Conservation (phyloP, 1,140 invertebrate species). For the Cylas formicarius region DNA sequence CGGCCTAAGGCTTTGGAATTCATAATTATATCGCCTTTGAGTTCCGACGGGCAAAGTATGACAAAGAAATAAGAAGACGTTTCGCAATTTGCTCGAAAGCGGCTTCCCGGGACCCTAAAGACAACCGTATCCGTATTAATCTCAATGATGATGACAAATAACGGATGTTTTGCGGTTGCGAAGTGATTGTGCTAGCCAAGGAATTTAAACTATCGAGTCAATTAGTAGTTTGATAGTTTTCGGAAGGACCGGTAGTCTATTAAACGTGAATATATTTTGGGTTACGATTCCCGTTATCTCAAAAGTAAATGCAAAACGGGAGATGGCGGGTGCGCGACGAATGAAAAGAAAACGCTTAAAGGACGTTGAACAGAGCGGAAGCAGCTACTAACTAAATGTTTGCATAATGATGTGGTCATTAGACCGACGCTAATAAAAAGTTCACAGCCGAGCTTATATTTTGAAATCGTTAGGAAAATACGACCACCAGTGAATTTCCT, state of each 20-base stretch:
- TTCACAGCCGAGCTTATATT: slow-evolving; percentile 3
- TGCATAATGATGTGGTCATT: slow-evolving; percentile 11
- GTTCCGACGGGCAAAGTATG: slow-evolving; percentile 16
- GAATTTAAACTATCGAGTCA: no score
- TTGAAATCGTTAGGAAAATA: slow-evolving; percentile 13
- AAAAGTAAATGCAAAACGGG: slow-evolving; percentile 7
- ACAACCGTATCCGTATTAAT: background rate
- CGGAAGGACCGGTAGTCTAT: no score
- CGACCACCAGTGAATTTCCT: slow-evolving; percentile 5
- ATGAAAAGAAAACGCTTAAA: slow-evolving; percentile 9
- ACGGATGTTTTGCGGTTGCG: slow-evolving; percentile 1
- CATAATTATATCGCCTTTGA: slow-evolving; percentile 37
- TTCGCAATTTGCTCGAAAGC: slow-evolving; percentile 8
- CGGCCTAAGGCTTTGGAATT: slow-evolving; percentile 32
- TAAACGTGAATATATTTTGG: no score
- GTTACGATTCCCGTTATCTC: slow-evolving; percentile 1
- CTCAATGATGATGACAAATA: slow-evolving; percentile 2
- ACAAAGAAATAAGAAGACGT: slow-evolving; percentile 20
- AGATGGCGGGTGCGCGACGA: background rate
- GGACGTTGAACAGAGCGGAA: slow-evolving; percentile 2
- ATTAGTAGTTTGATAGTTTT: no score
- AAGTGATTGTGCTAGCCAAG: slow-evolving; percentile 6
- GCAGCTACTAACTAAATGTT: slow-evolving; percentile 12
- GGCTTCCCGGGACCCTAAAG: background rate
- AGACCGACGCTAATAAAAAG: slow-evolving; percentile 4